These are phyloP conservation scores for Eristalis intricaria DNA, from an alignment of 2,888 invertebrate genomes.

Conservation along the genomic window DNA sequence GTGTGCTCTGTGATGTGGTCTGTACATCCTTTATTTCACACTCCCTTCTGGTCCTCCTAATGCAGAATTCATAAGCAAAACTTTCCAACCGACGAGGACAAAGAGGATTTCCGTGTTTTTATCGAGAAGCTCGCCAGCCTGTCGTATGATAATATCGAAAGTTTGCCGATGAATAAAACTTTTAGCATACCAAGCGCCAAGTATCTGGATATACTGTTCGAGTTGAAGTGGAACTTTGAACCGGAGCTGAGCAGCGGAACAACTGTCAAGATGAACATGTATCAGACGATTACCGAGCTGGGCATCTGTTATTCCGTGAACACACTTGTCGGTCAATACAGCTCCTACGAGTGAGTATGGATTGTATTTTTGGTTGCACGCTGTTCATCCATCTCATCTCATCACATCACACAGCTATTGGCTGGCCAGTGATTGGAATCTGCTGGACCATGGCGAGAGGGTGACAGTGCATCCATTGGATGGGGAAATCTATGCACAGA, in stretches of 20 bases:
- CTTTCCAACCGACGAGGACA: constrained; percentile 81
- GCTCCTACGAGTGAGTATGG: constrained; percentile 77
- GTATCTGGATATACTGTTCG: constrained; percentile 83
- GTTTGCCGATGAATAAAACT: constrained; percentile 82
- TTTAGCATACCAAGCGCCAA: constrained; percentile 83
- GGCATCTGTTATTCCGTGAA: constrained; percentile 88
- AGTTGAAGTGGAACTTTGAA: constrained; percentile 82
- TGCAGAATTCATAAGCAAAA: constrained; percentile 74
- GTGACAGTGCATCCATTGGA: constrained; percentile 87
- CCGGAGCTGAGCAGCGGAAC: constrained; percentile 84
- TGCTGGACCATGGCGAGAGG: constrained; percentile 79
- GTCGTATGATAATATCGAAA: constrained; percentile 84
- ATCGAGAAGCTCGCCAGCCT: constrained; percentile 83
- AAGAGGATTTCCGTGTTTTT: constrained; percentile 83
- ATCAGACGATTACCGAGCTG: constrained; percentile 86
- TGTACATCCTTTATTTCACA: neutral
- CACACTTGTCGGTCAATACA: constrained; percentile 84
- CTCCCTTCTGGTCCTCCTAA: neutral
- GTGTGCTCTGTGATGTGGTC: neutral
- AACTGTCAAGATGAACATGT: constrained; percentile 82
- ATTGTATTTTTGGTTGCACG: neutral
- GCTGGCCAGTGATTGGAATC: constrained; percentile 83
- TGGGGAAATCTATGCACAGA: constrained; percentile 89
- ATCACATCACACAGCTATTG: constrained; percentile 84
- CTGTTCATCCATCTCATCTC: neutral